Evolutionary conservation across 2,888 invertebrate species (phyloP).

Genomic region (Zele albiditarsus): DNA sequence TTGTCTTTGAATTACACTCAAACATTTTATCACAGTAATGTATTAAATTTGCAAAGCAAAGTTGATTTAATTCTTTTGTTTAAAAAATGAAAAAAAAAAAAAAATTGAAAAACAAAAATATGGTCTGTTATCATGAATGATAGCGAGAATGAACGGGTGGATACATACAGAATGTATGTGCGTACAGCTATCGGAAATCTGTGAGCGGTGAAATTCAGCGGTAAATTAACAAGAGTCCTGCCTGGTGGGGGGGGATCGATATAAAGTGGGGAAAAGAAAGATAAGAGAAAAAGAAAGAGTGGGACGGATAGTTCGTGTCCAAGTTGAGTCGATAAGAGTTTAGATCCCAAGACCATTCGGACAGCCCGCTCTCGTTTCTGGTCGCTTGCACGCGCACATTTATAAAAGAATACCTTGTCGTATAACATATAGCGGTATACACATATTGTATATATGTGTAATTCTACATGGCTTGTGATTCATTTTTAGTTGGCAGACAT

Average conservation of each 20-base stretch:
- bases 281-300: not conserved
- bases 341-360: not conserved
- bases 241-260: not conserved
- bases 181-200: not conserved
- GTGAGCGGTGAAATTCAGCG: not conserved
- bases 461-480: conserved; percentile 14
- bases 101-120: not conserved
- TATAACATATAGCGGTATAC: not conserved
- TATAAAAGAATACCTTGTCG: not conserved
- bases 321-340: conserved; percentile 34
- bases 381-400: not conserved
- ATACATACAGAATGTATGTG: not conserved
- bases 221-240: not conserved
- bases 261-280: not conserved
- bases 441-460: conserved; percentile 16
- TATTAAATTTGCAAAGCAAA: too few species aligned
- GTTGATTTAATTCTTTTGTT: too few species aligned
- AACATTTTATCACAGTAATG: too few species aligned
- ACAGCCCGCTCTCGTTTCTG: not conserved
- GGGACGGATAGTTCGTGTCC: not conserved
- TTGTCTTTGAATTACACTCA: too few species aligned
- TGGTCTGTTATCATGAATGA: not conserved
- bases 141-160: too few species aligned
- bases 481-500: conserved; percentile 22
- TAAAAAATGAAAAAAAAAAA: not conserved